A percentile compares a stretch with the other conserved stretches of the same genome.
Conservation (phyloP, 2,113 vertebrate species). For the Sphyrna mokarran region DNA sequence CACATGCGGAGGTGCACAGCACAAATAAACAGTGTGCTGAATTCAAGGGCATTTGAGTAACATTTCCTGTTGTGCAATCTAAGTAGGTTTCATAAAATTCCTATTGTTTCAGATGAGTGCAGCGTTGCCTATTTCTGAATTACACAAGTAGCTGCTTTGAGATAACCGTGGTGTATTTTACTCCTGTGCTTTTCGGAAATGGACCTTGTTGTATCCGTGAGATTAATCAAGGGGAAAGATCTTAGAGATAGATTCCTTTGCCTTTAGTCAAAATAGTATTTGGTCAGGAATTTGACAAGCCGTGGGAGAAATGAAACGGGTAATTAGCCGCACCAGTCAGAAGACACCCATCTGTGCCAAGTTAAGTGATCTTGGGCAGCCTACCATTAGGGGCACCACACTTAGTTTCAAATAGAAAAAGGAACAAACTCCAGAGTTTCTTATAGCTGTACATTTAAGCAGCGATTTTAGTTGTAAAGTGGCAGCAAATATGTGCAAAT, state of each 20-base stretch:
- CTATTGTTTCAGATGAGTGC: not conserved
- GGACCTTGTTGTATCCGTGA: not conserved
- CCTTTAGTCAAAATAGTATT: not conserved
- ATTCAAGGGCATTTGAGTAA: slow-evolving; percentile 27
- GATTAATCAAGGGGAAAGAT: not conserved
- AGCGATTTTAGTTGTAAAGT: not conserved
- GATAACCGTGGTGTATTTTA: not conserved
- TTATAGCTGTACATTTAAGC: not conserved
- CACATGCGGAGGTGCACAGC: slow-evolving; percentile 8
- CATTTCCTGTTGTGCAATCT: not conserved
- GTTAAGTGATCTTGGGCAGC: not conserved
- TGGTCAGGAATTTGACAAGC: not conserved
- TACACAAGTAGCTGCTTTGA: not conserved
- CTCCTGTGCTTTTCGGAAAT: not conserved
- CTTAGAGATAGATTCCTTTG: not conserved
- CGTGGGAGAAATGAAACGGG: not conserved
- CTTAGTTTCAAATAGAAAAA: not conserved
- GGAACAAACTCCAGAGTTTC: not conserved
- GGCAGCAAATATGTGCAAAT: no score
- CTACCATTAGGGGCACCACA: not conserved
- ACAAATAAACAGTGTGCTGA: slow-evolving; percentile 16
- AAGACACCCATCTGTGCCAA: not conserved
- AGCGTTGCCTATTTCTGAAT: not conserved
- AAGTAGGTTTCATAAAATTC: not conserved
- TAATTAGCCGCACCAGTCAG: not conserved